phyloP scores from a whole-genome alignment of 2,888 invertebrate genomes.

The Ochropacha duplaris region DNA sequence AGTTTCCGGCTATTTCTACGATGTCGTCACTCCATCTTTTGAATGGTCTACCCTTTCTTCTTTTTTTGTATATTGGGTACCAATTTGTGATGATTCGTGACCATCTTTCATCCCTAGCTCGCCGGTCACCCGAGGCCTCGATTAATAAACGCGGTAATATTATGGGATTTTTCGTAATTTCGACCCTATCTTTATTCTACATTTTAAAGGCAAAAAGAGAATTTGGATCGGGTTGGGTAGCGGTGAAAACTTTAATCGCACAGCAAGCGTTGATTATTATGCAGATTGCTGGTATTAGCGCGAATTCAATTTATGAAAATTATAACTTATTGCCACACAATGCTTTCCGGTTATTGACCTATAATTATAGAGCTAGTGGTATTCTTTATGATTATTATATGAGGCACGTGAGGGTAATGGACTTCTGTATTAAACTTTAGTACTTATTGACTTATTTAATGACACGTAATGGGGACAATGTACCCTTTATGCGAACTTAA shows the following conservation, averaged over 20 bases:
- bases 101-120: no score
- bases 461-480: not conserved
- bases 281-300: constrained; percentile 63
- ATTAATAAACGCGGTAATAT: not conserved
- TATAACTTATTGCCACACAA: constrained; percentile 51
- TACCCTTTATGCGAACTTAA: not conserved
- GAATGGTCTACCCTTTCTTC: no score
- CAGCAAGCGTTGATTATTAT: constrained; percentile 42
- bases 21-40: no score
- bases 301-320: constrained; percentile 73
- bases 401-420: constrained; percentile 30
- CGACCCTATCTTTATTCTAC: constrained; percentile 9
- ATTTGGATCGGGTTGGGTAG: constrained; percentile 24
- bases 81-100: no score
- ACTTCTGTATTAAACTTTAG: constrained; percentile 28
- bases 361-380: constrained; percentile 45
- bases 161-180: not conserved
- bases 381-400: constrained; percentile 44
- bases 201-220: constrained; percentile 27
- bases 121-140: no score
- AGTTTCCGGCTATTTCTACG: no score
- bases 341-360: constrained; percentile 43
- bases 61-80: no score
- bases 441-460: constrained; percentile 5
- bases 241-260: constrained; percentile 40